A percentile compares a stretch with the other conserved stretches of the same genome.
Evolutionary conservation across 2,797 vertebrate species (phyloP).

Genomic region (Gorsachius magnificus): DNA sequence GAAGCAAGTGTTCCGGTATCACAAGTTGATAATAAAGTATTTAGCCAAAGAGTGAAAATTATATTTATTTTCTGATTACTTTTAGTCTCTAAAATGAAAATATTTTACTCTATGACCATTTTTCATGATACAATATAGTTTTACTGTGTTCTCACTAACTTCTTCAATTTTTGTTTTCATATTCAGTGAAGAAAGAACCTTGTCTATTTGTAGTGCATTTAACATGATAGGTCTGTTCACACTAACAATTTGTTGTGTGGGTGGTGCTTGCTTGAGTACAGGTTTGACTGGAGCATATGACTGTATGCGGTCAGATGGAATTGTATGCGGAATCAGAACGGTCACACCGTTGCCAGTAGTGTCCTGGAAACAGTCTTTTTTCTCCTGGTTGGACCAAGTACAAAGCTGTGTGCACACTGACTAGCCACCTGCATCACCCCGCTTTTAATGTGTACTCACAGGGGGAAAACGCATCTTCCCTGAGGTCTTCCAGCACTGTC

Average conservation of each 20-base stretch:
- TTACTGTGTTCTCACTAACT: background rate
- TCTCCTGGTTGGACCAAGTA: background rate
- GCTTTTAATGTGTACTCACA: rapidly evolving
- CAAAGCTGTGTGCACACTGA: background rate
- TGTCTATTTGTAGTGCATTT: background rate
- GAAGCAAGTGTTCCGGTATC: background rate
- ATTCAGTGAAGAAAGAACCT: background rate
- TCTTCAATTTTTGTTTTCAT: background rate
- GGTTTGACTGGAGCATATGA: background rate
- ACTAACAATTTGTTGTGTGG: background rate
- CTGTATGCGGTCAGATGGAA: background rate
- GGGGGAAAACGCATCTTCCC: background rate
- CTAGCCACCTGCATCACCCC: background rate
- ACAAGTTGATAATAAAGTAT: background rate
- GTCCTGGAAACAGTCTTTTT: background rate
- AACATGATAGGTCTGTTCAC: background rate
- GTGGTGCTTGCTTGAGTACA: background rate
- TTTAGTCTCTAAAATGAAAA: background rate
- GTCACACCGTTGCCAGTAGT: rapidly evolving
- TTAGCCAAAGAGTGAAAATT: background rate
- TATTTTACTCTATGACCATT: background rate
- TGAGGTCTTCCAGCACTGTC: background rate
- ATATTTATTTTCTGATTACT: background rate
- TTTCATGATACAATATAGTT: background rate
- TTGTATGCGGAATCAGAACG: rapidly evolving